These are phyloP conservation scores for Congeria kusceri DNA, from an alignment of 2,888 invertebrate species.

Conservation along the genomic window DNA sequence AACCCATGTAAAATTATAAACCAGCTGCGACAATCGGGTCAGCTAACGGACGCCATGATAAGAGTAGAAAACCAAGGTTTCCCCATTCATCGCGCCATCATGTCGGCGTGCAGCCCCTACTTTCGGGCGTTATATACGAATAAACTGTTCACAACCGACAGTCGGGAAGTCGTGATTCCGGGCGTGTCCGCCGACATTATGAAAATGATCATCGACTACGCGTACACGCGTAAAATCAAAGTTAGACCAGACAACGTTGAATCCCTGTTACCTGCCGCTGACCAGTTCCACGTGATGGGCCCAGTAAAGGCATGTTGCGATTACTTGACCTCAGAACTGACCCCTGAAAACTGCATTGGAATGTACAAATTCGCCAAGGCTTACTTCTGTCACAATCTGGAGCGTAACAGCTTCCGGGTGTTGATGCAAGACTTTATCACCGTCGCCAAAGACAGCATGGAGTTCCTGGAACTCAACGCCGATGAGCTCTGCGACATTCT, in stretches of 20 bases:
- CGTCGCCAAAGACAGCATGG: conserved; percentile 76
- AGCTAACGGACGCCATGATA: conserved; percentile 94
- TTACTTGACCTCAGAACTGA: conserved; percentile 90
- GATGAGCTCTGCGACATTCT: conserved; percentile 76
- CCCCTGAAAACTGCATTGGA: conserved; percentile 92
- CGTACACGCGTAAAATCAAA: conserved; percentile 92
- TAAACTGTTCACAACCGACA: conserved; percentile 86
- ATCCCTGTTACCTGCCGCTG: conserved; percentile 91
- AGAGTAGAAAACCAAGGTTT: conserved; percentile 93
- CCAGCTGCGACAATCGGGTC: conserved; percentile 93
- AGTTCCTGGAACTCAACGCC: conserved; percentile 87
- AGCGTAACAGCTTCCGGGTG: conserved; percentile 89
- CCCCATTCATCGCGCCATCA: conserved; percentile 90
- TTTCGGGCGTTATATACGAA: conserved; percentile 95
- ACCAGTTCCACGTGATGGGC: conserved; percentile 94
- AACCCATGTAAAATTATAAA: conserved; percentile 93
- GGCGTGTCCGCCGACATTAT: conserved; percentile 91
- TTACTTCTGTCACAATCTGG: conserved; percentile 91
- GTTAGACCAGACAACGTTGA: conserved; percentile 93
- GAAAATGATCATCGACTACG: conserved; percentile 92
- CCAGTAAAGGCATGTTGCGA: conserved; percentile 93
- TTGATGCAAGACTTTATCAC: conserved; percentile 87
- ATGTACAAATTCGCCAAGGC: conserved; percentile 93
- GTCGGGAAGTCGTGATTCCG: conserved; percentile 70
- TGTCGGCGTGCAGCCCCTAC: conserved; percentile 93